Percentiles rank a stretch among this genome's conserved stretches.
Conservation (phyloP, 1,140 invertebrate species). For the Trichomalopsis sarcophagae region DNA sequence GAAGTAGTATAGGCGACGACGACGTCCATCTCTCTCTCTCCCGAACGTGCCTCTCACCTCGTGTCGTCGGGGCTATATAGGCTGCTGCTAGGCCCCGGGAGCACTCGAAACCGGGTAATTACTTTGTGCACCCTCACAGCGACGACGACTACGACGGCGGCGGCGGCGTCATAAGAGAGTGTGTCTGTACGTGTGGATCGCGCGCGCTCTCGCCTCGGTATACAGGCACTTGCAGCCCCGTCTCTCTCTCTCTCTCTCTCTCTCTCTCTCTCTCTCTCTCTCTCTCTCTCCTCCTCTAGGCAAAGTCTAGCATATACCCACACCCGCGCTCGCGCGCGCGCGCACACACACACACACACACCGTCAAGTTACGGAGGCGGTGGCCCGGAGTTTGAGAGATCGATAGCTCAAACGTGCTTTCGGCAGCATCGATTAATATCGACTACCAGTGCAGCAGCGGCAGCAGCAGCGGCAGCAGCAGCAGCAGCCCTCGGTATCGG, state of each 20-base stretch:
- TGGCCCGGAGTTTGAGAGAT: conserved; percentile 54
- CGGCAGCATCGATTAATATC: conserved; percentile 64
- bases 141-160: background rate
- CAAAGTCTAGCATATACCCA: conserved; percentile 50
- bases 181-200: background rate
- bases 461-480: background rate
- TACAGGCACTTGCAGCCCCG: conserved; percentile 19
- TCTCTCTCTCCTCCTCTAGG: background rate
- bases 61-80: background rate
- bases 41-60: background rate
- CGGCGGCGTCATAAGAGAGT: conserved; percentile 1
- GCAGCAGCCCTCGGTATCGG: conserved; percentile 33
- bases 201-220: background rate
- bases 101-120: conserved; percentile 48
- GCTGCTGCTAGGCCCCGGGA: background rate
- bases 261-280: too few relatives aligned
- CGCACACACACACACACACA: background rate
- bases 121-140: conserved; percentile 34
- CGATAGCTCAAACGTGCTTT: conserved; percentile 65
- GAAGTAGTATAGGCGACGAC: background rate
- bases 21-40: background rate
- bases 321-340: too few relatives aligned
- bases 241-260: background rate
- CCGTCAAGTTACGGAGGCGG: conserved; percentile 49
- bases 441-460: conserved; percentile 44